Base-by-base conservation (phyloP, 2,113 vertebrate genomes). In the Halcyon senegalensis region DNA sequence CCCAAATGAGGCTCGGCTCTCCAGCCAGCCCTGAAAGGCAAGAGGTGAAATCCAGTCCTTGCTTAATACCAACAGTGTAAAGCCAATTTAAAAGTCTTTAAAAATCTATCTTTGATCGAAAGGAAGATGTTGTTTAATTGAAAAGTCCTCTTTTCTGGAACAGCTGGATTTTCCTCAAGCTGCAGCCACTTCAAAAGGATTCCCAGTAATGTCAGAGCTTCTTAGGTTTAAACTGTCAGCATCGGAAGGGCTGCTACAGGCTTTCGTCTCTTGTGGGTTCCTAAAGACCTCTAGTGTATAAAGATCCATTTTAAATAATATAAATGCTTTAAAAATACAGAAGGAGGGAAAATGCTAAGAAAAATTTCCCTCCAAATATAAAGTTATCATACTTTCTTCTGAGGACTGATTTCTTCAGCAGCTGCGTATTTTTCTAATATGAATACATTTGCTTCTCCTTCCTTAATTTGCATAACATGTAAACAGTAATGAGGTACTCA, bases 51-150 rank as follows among this genome's bases (percentile, higher is more conserved):
- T 95, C 80, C 64, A 81, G 93, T 87, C 91, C 94, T 89, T 59
- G 24, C 90, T 96, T 97, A 97, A 96, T 94, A 92, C 83, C 76
- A 83, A 82, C 70, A 92, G 82, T 35, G 75, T 95, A 96, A 97
- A 82, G 84, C 92, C 95, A 96, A 95, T 97, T 96, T 96, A 94
- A 96, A 97, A 97, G 93, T 92, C 92, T 97, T 97, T 94, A 87
- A 96, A 95, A 97, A 86, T 81, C 58, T 88, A 95, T 96, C 93
- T 97, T 96, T 97, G 96, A 98, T 97, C 31, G 89, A 92, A 97
- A 96, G 69, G 67, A 95, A 97, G 95, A 96, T 89, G 93, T 90
- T 92, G 84, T 96, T 96, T 97, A 96, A 93, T 96, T 97, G 95
- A 97, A 97, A 96, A 97, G 95, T 76, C 94, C 93, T 69, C 91